Conservation (phyloP, 1,140 invertebrate species). For the Heliconius himera region DNA sequence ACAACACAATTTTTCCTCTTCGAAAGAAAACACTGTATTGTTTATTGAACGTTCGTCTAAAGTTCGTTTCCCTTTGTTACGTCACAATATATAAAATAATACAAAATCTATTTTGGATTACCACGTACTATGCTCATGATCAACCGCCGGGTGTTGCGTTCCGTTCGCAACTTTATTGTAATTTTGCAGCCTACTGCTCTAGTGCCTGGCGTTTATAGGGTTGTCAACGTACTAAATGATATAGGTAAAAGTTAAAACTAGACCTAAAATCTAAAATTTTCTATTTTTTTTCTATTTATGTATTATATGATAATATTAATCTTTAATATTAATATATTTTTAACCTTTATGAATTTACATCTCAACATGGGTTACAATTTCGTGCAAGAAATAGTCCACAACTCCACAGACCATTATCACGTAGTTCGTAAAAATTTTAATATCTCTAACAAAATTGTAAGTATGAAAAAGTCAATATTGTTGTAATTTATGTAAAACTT, state of each 20-base stretch:
- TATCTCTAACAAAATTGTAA: background rate
- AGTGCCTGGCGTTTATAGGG: constrained; percentile 15
- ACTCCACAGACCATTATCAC: background rate
- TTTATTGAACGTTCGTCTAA: constrained; percentile 57
- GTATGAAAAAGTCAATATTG: background rate
- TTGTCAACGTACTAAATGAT: constrained; percentile 22
- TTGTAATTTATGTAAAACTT: background rate
- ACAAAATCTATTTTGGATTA: constrained; percentile 77
- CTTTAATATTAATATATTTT: background rate
- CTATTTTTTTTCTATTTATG: background rate
- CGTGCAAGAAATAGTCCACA: background rate
- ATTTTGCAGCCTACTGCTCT: constrained; percentile 30
- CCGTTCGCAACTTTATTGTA: constrained; percentile 43
- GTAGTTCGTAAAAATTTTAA: background rate
- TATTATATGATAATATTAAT: background rate
- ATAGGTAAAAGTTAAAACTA: background rate
- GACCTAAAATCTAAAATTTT: background rate
- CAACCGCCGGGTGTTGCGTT: constrained; percentile 60
- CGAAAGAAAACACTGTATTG: constrained; percentile 58
- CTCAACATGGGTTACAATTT: background rate
- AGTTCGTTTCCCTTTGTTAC: constrained; percentile 72
- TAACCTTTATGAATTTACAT: background rate
- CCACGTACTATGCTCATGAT: constrained; percentile 76
- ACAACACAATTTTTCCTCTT: constrained; percentile 56
- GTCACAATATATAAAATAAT: constrained; percentile 76